A percentile compares a stretch with the other conserved stretches of the same genome.
Conservation (phyloP, 2,888 invertebrate species). For the Corbicula japonica region DNA sequence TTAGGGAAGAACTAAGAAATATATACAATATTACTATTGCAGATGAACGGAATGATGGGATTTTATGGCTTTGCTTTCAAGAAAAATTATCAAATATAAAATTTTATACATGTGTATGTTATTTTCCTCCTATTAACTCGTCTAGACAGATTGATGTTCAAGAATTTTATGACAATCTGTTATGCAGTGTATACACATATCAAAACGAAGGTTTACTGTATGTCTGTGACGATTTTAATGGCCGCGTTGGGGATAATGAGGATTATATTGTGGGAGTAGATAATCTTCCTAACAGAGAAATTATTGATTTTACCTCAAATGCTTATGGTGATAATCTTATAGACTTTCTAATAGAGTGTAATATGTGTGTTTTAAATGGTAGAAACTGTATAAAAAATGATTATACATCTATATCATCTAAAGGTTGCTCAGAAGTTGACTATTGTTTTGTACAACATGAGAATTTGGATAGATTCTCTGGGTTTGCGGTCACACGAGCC, state of each 20-base stretch:
- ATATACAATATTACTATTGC: background rate
- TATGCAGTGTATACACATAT: background rate
- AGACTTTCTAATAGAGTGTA: conserved; percentile 17
- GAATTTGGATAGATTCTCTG: conserved; percentile 1
- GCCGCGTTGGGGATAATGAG: conserved; percentile 12
- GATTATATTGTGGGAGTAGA: conserved; percentile 36
- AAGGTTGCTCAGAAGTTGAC: conserved; percentile 28
- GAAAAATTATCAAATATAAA: background rate
- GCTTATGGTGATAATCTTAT: conserved; percentile 14
- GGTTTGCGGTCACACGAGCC: conserved; percentile 4
- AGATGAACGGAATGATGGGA: background rate
- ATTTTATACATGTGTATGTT: conserved; percentile 18
- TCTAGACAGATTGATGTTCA: conserved; percentile 3
- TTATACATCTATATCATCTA: conserved; percentile 13
- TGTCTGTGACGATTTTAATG: conserved; percentile 29
- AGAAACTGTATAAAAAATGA: conserved; percentile 22
- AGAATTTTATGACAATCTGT: conserved; percentile 12
- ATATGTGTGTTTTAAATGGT: conserved; percentile 32
- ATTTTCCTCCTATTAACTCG: conserved; percentile 6
- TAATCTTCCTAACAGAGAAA: conserved; percentile 6
- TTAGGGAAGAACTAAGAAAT: background rate
- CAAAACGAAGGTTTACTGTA: background rate
- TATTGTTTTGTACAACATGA: conserved; percentile 23
- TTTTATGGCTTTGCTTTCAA: conserved; percentile 7
- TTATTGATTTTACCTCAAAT: conserved; percentile 28